Evolutionary conservation across 2,113 vertebrate species (phyloP).

Genomic region (Aegotheles bennettii): DNA sequence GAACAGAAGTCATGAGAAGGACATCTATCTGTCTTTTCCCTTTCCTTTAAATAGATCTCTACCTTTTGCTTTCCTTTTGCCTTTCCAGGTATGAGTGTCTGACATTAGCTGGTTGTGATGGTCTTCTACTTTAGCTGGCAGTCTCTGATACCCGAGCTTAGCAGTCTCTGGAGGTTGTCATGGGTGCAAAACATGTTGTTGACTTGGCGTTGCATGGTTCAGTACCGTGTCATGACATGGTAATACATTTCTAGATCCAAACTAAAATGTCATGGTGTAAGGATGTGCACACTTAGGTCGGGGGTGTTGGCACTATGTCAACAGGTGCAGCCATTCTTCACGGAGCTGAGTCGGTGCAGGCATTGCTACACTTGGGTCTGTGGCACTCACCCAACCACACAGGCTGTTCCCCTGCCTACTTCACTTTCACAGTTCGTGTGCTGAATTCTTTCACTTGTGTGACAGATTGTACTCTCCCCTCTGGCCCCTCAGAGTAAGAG

Average conservation of each 20-base stretch:
- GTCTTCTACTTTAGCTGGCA: background rate
- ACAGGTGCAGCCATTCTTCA: background rate
- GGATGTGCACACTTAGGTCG: accelerated
- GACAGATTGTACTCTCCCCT: background rate
- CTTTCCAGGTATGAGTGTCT: background rate
- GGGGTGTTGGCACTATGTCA: background rate
- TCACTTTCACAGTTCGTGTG: background rate
- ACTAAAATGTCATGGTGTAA: accelerated
- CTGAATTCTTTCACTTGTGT: background rate
- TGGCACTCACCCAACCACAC: accelerated
- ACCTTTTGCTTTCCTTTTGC: background rate
- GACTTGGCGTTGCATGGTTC: background rate
- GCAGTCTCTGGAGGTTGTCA: background rate
- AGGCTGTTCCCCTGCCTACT: background rate
- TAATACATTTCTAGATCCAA: background rate
- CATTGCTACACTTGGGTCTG: background rate
- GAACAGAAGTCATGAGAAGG: background rate
- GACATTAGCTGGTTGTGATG: background rate
- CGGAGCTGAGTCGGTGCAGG: accelerated
- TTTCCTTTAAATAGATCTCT: background rate
- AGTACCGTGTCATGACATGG: background rate
- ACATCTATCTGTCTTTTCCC: background rate
- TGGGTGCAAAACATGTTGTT: background rate
- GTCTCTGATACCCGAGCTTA: background rate
- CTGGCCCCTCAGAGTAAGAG: background rate